Evolutionary conservation across 2,888 invertebrate genomes (phyloP), one percentile per base, ranked within the genome.

Genomic region (Desoria tigrina): DNA sequence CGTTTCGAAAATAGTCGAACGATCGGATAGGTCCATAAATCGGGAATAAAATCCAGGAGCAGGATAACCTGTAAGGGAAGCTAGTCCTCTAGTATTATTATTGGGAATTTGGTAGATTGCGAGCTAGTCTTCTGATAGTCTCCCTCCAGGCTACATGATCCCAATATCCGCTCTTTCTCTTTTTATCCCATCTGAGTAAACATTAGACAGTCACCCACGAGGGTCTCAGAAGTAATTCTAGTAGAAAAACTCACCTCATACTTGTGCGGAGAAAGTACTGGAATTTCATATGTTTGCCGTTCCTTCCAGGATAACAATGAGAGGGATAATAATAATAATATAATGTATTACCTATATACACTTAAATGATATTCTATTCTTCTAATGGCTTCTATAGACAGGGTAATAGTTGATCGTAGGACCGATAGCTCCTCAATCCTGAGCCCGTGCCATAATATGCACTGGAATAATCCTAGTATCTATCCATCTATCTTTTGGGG

Each of bases 401-500:
- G n/a, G n/a, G n/a, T n/a, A n/a, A n/a, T n/a, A n/a, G n/a, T n/a
- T n/a, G n/a, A n/a, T n/a, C n/a, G n/a, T n/a, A n/a, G n/a, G n/a
- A n/a, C n/a, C n/a, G n/a, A n/a, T n/a, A n/a, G n/a, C n/a, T n/a
- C n/a, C n/a, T n/a, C n/a, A n/a, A n/a, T n/a, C n/a, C n/a, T n/a
- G n/a, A n/a, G n/a, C n/a, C n/a, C n/a, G n/a, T n/a, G n/a, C n/a
- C n/a, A n/a, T n/a, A n/a, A n/a, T n/a, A n/a, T n/a, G n/a, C n/a
- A n/a, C n/a, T n/a, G n/a, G n/a, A n/a, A n/a, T n/a, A n/a, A n/a
- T n/a, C n/a, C 32, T 32, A 7, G 32, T 32, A 32, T 32, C 32
- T 32, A 50, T 62, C 59, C 62, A 58, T 66, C 63, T 66, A 58
- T 63, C 54, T 63, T 55, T 51, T 32, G 4, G 32, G 7, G 7